A percentile compares a stretch with the other conserved stretches of the same genome.
Evolutionary conservation across 1,140 invertebrate genomes (phyloP).

Genomic region (Magallana ariakensis): DNA sequence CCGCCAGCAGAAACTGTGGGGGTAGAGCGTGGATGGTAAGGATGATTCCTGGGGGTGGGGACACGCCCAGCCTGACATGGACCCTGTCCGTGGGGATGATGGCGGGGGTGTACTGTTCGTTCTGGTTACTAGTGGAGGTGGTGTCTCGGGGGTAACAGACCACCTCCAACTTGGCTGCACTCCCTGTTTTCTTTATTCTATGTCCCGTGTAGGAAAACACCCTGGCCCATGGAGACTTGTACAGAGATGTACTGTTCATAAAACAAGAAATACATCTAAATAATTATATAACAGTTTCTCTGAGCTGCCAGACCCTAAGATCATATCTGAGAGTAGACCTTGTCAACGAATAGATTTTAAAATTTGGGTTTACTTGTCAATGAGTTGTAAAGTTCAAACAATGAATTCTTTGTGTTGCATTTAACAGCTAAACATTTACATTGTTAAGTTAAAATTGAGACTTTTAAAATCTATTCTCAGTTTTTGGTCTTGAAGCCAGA

Average conservation of each 20-base stretch:
- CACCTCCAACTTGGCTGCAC: conserved; percentile 75
- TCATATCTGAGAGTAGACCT: too few relatives aligned
- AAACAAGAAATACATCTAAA: not conserved
- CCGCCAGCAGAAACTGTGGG: conserved; percentile 76
- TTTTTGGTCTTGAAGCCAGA: too few relatives aligned
- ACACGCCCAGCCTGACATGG: conserved; percentile 74
- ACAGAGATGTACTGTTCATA: conserved; percentile 70
- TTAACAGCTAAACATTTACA: too few relatives aligned
- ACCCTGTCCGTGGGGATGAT: conserved; percentile 75
- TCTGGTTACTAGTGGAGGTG: conserved; percentile 70
- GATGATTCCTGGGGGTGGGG: conserved; percentile 75
- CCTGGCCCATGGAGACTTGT: conserved; percentile 77
- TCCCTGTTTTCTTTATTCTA: conserved; percentile 76
- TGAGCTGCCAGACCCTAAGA: too few relatives aligned
- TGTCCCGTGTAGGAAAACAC: conserved; percentile 77
- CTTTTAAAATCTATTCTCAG: too few relatives aligned
- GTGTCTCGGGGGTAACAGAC: conserved; percentile 76
- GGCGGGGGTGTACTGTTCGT: conserved; percentile 76
- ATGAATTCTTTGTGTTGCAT: too few relatives aligned
- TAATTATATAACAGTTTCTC: too few relatives aligned
- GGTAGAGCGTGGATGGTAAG: conserved; percentile 77
- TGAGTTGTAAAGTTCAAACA: too few relatives aligned
- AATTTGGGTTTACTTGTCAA: too few relatives aligned
- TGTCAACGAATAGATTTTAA: too few relatives aligned
- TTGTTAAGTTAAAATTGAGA: too few relatives aligned